These are phyloP conservation scores for Drosophila bifasciata DNA, from an alignment of 1,140 invertebrate genomes.

Conservation along the genomic window DNA sequence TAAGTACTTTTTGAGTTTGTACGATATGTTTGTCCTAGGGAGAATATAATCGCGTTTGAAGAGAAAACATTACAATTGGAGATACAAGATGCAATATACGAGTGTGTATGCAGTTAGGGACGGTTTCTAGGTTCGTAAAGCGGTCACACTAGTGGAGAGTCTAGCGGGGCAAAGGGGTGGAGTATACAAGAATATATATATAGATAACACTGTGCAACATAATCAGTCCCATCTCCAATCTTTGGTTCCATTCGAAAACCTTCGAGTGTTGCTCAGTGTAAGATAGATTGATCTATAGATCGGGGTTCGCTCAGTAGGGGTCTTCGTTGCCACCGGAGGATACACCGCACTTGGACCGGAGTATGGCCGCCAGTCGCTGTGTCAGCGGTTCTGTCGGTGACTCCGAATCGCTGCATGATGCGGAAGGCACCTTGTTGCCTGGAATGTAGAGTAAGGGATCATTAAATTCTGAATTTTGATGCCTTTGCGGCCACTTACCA, in stretches of 20 bases:
- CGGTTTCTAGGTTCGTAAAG: constrained; percentile 79
- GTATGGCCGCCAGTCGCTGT: constrained; percentile 85
- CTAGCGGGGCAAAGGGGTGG: constrained; percentile 65
- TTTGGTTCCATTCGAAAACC: background rate
- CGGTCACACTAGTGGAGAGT: constrained; percentile 61
- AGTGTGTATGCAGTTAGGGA: constrained; percentile 69
- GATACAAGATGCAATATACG: constrained; percentile 43
- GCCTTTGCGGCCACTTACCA: constrained; percentile 31
- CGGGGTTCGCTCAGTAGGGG: constrained; percentile 40
- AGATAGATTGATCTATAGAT: constrained; percentile 4
- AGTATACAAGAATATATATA: constrained; percentile 62
- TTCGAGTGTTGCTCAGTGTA: constrained; percentile 5
- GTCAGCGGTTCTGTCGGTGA: constrained; percentile 87
- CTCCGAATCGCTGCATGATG: constrained; percentile 86
- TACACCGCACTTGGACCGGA: constrained; percentile 84
- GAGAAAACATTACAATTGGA: constrained; percentile 45
- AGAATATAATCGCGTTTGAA: constrained; percentile 38
- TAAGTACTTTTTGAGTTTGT: constrained; percentile 75
- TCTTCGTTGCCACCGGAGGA: constrained; percentile 53
- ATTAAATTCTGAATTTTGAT: background rate
- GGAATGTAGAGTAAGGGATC: constrained; percentile 13
- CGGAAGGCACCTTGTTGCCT: constrained; percentile 82
- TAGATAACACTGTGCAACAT: constrained; percentile 35
- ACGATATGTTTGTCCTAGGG: constrained; percentile 81
- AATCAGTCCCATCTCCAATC: constrained; percentile 4